Evolutionary conservation across 2,797 vertebrate species (phyloP), one percentile per base, ranked within the genome.

Genomic region (Myotis myotis): DNA sequence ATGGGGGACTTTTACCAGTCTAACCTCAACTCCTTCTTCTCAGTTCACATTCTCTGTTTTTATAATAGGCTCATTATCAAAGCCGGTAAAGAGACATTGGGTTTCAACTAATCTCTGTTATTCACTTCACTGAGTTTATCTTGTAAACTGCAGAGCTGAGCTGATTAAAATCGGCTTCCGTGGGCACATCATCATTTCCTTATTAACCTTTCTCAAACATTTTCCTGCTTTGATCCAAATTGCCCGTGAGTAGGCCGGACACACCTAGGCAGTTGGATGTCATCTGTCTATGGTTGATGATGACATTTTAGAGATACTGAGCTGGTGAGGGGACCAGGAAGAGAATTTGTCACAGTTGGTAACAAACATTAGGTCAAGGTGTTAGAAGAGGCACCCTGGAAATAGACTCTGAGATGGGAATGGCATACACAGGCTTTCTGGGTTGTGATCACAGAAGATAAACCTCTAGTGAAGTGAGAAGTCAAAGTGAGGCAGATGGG

Each of bases 51-150:
- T 74, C 55, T 89, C 87, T 92, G 68, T 84, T 94, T 96, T 94
- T 85, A 89, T 93, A 96, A 95, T 75, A 93, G 38, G 55, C 55
- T 96, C 62, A 91, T 95, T 96, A 96, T 96, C 87, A 94, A 96
- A 83, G 75, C 74, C 81, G 62, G 91, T 62, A 96, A 96, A 96
- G 94, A 96, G 87, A 92, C 13, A 78, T 94, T 97, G 89, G 95
- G 68, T 70, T 90, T 96, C 89, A 96, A 92, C 96, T 96, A 96
- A 96, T 97, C 81, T 84, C 81, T 82, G 44, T 96, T 97, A 80
- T 84, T 95, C 76, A 79, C 20, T 87, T 55, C 76, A 82, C 81
- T 72, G 30, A 93, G 89, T 96, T 95, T 96, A 96, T 96, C 89
- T 85, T 94, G 33, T 96, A 95, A 97, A 96, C 75, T 90, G 47